Base-by-base conservation (phyloP, 2,113 vertebrate species). In the Anser cygnoides region DNA sequence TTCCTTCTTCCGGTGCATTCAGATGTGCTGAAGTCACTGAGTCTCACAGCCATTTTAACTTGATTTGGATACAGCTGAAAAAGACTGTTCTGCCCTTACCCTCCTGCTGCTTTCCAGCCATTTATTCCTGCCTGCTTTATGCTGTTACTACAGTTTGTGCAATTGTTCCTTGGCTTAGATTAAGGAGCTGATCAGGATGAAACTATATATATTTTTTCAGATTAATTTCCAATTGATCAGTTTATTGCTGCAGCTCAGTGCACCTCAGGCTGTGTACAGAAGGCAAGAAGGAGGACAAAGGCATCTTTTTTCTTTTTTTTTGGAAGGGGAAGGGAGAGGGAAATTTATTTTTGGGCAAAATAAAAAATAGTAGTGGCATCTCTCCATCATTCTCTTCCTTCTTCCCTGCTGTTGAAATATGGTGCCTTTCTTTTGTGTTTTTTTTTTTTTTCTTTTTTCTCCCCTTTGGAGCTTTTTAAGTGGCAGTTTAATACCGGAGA, bases 271-370 rank as follows among this genome's bases (percentile, higher is more conserved):
- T 2, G 2, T 26, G 44, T 75, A 35, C 2, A 61, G 68, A 86
- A 28, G 31, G 15, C 13, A 62, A 43, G 31, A 70, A 70, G 18
- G 33, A 89, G 19, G 20, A 44, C 11, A 58, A 63, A 89, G 13
- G 6, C 12, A 17, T 25, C 61, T 41, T 9, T 7, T 61, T 5
- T 1, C 16, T 33, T 18, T 41, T 29, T 9, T 62, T 72, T 74
- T 58, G 19, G 5, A 31, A 21, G 4, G 5, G 1, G 3, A 8
- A 5, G 2, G 39, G 61, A 1, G 10, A 91, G 5, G 11, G 39
- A 9, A 75, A 43, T 18, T 31, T 19, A 62, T 35, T 37, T 84
- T 62, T 13, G 58, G 33, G 33, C 22, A 49, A 37, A 66, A 35
- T 52, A 43, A 49, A 43, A 70, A 66, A 25, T 50, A 58, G 17